Base-by-base conservation (phyloP, 2,797 vertebrate genomes). In the Xyrichtys novacula region DNA sequence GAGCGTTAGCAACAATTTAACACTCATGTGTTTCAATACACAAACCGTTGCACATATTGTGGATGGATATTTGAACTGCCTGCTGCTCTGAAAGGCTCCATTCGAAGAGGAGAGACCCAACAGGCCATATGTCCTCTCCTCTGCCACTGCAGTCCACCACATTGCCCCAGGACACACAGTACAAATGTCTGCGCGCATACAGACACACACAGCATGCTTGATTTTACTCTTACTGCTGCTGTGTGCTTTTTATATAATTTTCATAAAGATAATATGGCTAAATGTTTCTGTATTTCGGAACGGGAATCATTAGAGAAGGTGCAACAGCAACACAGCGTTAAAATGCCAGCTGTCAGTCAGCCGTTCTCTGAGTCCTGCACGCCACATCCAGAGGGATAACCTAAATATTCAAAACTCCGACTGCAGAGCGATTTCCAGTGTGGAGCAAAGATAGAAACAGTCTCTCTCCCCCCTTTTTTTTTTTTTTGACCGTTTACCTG, bases 111-210 rank as follows among this genome's bases (percentile, higher is more conserved):
- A 67, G 57, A 71, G 68, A 78, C 80, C 61, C 23, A 19, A 64
- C 60, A 66, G 54, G 76, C 72, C 88, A 90, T 78, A 78, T 84
- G 87, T 78, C 87, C 83, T 80, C 71, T 82, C 40, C 28, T 57
- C 54, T 65, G 75, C 65, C 67, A 71, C 76, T 68, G 71, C 78
- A 78, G 84, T 66, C 70, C 71, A 71, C 50, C 58, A 76, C 62
- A 36, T 57, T 77, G 84, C 85, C 76, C 62, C 57, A 57, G 76
- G 81, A 82, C 74, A 71, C 40, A 46, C 48, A 42, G 31, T 17
- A 29, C 68, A 59, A 57, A 67, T 10, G n/a, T 36, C n/a, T 29
- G 49, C 67, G 43, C 31, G 28, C 22, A 52, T 23, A 32, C 3
- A 28, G 17, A 69, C 53, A 46, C 31, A 57, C 38, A 47, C 53